Base-by-base conservation (phyloP, 2,113 vertebrate genomes). In the Promerops cafer region DNA sequence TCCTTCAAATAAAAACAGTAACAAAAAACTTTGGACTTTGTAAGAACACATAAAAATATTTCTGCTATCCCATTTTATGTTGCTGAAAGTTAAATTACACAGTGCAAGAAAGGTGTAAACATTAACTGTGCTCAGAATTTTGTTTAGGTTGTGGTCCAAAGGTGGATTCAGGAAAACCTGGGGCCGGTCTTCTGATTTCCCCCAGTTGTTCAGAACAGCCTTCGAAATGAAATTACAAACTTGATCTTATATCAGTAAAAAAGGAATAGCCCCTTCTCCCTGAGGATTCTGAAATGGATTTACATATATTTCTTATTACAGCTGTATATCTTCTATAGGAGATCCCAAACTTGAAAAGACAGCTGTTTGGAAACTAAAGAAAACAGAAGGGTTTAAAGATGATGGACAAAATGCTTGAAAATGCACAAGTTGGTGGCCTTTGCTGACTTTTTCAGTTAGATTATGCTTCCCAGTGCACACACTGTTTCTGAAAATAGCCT, bases 1-100 rank as follows among this genome's bases (percentile, higher is more conserved):
- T 99, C 99, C 99, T 99, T 96, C 95, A 97, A 98, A 98, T 97
- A 97, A 97, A 97, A 97, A 95, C 96, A 97, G 96, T 89, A 83
- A 97, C 97, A 97, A 97, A 96, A 95, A 98, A 97, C 97, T 97
- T 92, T 77, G 83, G 97, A 96, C 93, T 78, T 92, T 97, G 91
- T 95, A 93, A 82, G 95, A 96, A 93, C 89, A 89, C 89, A 86
- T 47, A 57, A 95, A 97, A 97, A 97, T 94, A 94, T 89, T 82
- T 20, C 93, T 42, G 30, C 91, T 68, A 80, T 94, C 97, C 97
- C 97, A 93, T 96, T 97, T 97, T 96, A 66, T 97, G 70, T 96
- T 93, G 76, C 81, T 74, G 95, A 49, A 97, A 96, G 87, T 94
- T 90, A 97, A 97, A 96, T 97, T 94, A 94, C 75, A 92, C 75